Evolutionary conservation across 35 echinoderm and acorn worm species (phyloP).

Genomic region (Eucidaris tribuloides): DNA sequence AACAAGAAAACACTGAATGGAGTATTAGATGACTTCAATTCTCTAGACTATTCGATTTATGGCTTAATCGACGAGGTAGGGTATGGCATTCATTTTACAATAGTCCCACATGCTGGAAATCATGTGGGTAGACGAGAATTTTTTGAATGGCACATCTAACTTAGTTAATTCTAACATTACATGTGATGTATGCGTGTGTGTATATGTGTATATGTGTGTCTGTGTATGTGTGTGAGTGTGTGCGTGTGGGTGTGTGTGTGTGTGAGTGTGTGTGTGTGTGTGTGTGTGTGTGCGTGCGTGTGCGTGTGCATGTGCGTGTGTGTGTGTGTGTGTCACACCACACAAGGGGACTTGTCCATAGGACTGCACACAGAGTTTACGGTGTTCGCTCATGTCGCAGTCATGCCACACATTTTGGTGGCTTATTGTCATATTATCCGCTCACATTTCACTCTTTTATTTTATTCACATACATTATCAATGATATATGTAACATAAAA

Average conservation of each 20-base stretch:
- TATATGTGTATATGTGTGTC: neutral
- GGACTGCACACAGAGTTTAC: no score
- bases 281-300: neutral
- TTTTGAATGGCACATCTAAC: neutral
- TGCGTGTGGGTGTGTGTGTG: neutral
- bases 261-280: neutral
- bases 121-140: neutral
- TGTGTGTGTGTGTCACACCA: neutral
- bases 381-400: no score
- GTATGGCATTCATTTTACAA: neutral
- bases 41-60: constrained; percentile 41
- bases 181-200: neutral
- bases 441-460: no score
- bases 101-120: neutral
- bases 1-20: constrained; percentile 27
- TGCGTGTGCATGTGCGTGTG: neutral
- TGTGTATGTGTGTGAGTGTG: neutral
- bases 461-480: no score
- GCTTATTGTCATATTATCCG: no score
- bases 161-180: neutral
- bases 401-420: no score
- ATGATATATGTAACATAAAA: no score
- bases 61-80: constrained; percentile 52
- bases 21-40: constrained; percentile 55
- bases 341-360: no score